Evolutionary conservation across 2,888 invertebrate genomes (phyloP).

Genomic region (Mesorhabditis belari): DNA sequence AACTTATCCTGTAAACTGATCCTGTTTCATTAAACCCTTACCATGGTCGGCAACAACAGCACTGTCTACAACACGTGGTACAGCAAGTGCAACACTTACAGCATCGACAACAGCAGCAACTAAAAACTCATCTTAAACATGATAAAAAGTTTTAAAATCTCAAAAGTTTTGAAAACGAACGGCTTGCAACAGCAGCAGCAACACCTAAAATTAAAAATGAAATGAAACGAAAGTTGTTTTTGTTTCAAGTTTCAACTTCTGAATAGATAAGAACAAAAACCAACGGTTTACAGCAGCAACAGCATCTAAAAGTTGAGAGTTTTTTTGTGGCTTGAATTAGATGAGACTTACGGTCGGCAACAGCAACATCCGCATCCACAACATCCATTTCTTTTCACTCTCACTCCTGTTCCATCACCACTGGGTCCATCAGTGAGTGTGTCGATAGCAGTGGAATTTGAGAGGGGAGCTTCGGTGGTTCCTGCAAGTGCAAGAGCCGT

Average conservation of each 20-base stretch:
- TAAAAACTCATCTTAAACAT: not conserved
- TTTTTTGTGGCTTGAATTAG: too few species aligned
- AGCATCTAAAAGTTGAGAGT: not conserved
- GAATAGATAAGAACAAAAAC: not conserved
- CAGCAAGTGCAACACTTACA: not conserved
- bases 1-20: too few species aligned
- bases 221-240: not conserved
- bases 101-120: not conserved
- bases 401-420: slow-evolving; percentile 11
- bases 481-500: not conserved
- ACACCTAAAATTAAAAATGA: not conserved
- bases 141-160: not conserved
- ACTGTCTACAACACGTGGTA: not conserved
- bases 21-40: not conserved
- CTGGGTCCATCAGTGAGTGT: not conserved
- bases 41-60: not conserved
- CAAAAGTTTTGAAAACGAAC: not conserved
- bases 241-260: not conserved
- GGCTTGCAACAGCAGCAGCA: not conserved
- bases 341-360: not conserved
- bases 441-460: not conserved
- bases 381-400: slow-evolving; percentile 7
- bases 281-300: not conserved
- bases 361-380: not conserved
- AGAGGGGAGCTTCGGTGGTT: not conserved